Conservation (phyloP, 2,797 vertebrate genomes). For the Anableps anableps region DNA sequence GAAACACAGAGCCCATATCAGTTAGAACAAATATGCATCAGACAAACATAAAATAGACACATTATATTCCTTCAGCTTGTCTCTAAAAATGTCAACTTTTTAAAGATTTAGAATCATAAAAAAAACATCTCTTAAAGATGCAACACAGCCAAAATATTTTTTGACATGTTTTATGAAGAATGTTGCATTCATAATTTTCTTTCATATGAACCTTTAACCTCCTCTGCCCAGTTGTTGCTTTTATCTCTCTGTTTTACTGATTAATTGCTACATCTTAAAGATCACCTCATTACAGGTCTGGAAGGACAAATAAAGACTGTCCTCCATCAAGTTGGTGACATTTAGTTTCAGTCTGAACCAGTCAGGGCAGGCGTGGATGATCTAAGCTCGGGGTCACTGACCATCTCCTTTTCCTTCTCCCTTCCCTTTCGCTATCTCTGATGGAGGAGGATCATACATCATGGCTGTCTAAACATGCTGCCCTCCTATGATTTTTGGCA, state of each 20-base stretch:
- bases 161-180: background rate
- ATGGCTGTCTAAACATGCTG: slow-evolving; percentile 48
- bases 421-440: slow-evolving; percentile 41
- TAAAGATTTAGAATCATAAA: background rate
- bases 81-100: background rate
- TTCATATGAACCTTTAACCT: background rate
- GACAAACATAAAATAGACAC: background rate
- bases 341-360: background rate
- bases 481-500: slow-evolving; percentile 48
- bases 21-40: background rate
- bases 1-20: too few relatives aligned
- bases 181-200: background rate
- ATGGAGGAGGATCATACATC: slow-evolving; percentile 52
- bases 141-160: background rate
- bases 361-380: slow-evolving; percentile 25
- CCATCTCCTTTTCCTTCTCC: slow-evolving; percentile 30
- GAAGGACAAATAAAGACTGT: background rate
- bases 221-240: background rate
- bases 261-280: background rate
- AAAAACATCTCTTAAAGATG: background rate
- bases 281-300: background rate
- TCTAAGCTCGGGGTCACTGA: slow-evolving; percentile 45
- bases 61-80: background rate
- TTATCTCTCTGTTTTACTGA: background rate
- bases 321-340: background rate